Evolutionary conservation across 1,140 invertebrate genomes (phyloP), one percentile per base, ranked within the genome.

Genomic region (Druon quercuslanigerum): DNA sequence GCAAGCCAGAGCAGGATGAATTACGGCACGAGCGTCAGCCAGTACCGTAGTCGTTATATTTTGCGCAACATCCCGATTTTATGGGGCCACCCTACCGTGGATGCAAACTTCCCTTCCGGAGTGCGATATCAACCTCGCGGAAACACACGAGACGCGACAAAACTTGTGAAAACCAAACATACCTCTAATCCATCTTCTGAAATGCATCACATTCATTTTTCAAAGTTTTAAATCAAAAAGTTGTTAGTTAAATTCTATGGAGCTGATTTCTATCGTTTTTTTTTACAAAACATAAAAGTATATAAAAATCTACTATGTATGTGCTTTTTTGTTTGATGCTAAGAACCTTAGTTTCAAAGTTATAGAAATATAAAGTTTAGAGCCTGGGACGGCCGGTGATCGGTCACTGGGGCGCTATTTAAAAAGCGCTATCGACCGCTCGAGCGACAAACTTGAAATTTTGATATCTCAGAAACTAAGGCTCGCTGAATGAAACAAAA

Each of bases 11-110:
- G 82, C 79, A 71, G 82, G 80, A 90, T 91, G 88, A 91, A 87
- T 90, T 90, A 91, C 88, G 88, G 79, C 84, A 81, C 79, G 84
- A 87, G 88, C 87, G 89, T 88, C 89, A 87, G 88, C 85, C 83
- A 87, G 85, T 85, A 79, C 75, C 79, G 76, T 83, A 83, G 81
- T 90, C 88, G 87, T 90, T 90, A 90, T 90, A 90, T 91, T 90
- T 90, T 89, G 88, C 87, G 90, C 88, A 91, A 91, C 90, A 91
- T 91, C 90, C 90, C 86, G 89, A 91, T 91, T 91, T 91, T 91
- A 91, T 91, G 90, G 89, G 82, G 79, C 85, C 82, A 74, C 82
- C 82, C 83, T 81, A 81, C 82, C 84, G 82, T 78, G 82, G 84
- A 84, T 75, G 79, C 85, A 79, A 86, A 85, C 83, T 85, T 87